Percentiles rank a stretch among this genome's conserved stretches.
Evolutionary conservation across 2,113 vertebrate genomes (phyloP).

Genomic region (Peromyscus maniculatus): DNA sequence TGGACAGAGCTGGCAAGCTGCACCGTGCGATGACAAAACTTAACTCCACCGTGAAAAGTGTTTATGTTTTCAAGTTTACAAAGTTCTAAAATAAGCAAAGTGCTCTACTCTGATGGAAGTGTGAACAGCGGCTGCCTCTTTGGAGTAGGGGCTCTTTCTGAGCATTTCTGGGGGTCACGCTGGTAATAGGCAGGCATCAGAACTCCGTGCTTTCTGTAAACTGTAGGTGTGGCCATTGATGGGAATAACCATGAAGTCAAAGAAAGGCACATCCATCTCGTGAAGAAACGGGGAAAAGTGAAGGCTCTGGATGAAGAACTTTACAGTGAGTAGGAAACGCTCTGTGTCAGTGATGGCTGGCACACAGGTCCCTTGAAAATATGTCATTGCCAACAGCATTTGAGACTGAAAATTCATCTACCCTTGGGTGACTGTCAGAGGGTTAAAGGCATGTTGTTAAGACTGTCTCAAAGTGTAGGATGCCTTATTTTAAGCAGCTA

Average conservation of each 20-base stretch:
- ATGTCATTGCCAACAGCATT: neutral
- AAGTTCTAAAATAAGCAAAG: neutral
- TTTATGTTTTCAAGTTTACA: neutral
- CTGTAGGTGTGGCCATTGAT: constrained; percentile 95
- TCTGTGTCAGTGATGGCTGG: rapidly evolving
- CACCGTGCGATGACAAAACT: neutral
- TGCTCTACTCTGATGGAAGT: neutral
- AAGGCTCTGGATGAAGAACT: constrained; percentile 96
- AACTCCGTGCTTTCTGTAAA: neutral
- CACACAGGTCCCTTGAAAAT: neutral
- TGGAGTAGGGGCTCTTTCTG: neutral
- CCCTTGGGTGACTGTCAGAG: neutral
- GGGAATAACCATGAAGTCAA: constrained; percentile 90
- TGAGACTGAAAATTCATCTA: neutral
- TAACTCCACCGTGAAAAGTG: neutral
- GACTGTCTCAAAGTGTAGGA: neutral
- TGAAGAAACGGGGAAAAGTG: constrained; percentile 97
- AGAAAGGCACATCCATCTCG: constrained; percentile 90
- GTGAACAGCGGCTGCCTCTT: neutral
- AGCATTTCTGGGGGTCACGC: neutral
- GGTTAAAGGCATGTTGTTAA: neutral
- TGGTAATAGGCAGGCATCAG: neutral
- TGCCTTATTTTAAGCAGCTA: neutral
- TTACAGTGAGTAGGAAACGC: constrained; percentile 90
- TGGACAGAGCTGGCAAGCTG: too few relatives aligned